phyloP scores from a whole-genome alignment of 2,797 vertebrate species.

The Neosilurus hyrtlii region DNA sequence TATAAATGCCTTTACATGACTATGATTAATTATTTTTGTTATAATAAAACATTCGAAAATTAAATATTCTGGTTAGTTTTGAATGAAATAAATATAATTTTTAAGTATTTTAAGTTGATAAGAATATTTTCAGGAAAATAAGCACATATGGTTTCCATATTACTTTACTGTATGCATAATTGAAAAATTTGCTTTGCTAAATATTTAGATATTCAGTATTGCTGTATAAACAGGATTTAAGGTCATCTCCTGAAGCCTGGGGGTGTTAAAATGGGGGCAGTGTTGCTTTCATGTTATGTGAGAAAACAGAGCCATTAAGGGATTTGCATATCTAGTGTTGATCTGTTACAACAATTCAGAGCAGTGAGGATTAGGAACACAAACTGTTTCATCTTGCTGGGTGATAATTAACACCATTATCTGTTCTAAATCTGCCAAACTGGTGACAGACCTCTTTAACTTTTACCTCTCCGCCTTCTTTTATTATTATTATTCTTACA shows the following conservation, averaged over 20 bases:
- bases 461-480: neutral
- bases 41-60: conserved; percentile 70
- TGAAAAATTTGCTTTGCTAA: neutral
- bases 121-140: neutral
- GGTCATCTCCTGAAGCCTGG: neutral
- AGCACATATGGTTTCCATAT: too few species aligned
- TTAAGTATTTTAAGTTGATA: neutral
- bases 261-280: neutral
- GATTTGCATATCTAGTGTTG: conserved; percentile 58
- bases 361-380: conserved; percentile 50
- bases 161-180: too few species aligned
- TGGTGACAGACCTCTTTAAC: conserved; percentile 29
- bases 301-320: conserved; percentile 51
- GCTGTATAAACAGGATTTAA: conserved; percentile 1
- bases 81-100: neutral
- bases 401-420: conserved; percentile 59
- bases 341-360: conserved; percentile 54
- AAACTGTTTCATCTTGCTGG: conserved; percentile 55
- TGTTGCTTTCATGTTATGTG: conserved; percentile 38
- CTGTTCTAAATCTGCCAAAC: conserved; percentile 25
- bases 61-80: neutral
- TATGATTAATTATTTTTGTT: conserved; percentile 71
- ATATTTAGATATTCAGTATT: neutral
- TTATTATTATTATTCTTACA: neutral
- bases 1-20: conserved; percentile 70